phyloP scores from a whole-genome alignment of 2,113 vertebrate genomes.

The Hippolais icterina region DNA sequence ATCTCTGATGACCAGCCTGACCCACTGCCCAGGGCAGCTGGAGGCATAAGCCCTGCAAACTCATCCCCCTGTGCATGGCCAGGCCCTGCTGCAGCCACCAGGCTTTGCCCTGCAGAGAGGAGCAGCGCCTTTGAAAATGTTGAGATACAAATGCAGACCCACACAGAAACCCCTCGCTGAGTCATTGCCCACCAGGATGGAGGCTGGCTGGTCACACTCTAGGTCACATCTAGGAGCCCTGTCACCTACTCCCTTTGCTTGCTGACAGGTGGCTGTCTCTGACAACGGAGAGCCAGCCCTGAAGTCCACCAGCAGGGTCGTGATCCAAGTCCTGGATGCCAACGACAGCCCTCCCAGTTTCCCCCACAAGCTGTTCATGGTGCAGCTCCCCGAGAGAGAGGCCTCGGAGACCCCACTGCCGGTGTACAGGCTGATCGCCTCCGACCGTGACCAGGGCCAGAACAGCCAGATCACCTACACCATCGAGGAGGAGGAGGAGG shows the following conservation, averaged over 20 bases:
- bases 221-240: neutral
- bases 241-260: neutral
- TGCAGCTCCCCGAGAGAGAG: conserved; percentile 79
- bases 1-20: neutral
- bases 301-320: conserved; percentile 87
- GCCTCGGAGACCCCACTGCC: conserved; percentile 23
- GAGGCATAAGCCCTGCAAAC: neutral
- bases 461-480: conserved; percentile 87
- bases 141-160: neutral
- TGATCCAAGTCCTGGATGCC: conserved; percentile 85
- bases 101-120: neutral
- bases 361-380: conserved; percentile 88
- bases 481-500: conserved; percentile 79
- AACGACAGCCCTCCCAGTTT: conserved; percentile 91
- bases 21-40: neutral
- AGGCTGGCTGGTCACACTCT: neutral
- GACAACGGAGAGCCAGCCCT: conserved; percentile 86
- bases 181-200: neutral
- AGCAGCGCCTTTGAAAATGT: neutral
- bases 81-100: neutral
- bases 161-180: fast-evolving
- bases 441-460: conserved; percentile 83
- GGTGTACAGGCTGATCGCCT: conserved; percentile 86
- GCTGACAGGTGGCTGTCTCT: conserved; percentile 84
- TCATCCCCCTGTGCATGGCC: neutral